Evolutionary conservation across 2,113 vertebrate genomes (phyloP).

Genomic region (Pachycephala philippinensis): DNA sequence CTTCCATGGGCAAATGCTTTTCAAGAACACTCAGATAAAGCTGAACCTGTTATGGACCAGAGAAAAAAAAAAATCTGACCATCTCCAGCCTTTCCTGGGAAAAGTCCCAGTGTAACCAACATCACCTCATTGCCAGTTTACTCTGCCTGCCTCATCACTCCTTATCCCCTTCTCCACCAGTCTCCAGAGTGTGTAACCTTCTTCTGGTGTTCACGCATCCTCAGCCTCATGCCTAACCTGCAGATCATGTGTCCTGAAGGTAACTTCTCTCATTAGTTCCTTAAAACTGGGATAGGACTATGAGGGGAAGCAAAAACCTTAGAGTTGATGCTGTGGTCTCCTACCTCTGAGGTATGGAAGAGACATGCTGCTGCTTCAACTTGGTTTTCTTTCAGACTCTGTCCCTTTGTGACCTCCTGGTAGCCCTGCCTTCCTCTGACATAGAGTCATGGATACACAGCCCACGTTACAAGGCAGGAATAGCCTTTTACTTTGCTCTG

Average conservation of each 20-base stretch:
- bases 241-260: background rate
- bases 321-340: background rate
- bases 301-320: fast-evolving
- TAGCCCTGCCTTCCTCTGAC: background rate
- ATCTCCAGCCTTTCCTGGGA: background rate
- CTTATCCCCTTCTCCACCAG: background rate
- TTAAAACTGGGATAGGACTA: background rate
- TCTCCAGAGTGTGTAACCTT: background rate
- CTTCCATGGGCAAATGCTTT: background rate
- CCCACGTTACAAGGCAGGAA: background rate
- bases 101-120: background rate
- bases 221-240: background rate
- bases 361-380: background rate
- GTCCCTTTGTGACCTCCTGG: background rate
- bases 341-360: background rate
- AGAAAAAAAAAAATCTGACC: fast-evolving
- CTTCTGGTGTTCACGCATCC: background rate
- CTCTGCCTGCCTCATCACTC: background rate
- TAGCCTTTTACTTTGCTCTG: background rate
- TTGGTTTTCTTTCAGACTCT: background rate
- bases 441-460: background rate
- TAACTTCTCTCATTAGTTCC: background rate
- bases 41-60: background rate
- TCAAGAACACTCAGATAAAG: background rate
- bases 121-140: background rate